phyloP scores from a whole-genome alignment of 1,140 invertebrate species.

The Eufriesea mexicana region DNA sequence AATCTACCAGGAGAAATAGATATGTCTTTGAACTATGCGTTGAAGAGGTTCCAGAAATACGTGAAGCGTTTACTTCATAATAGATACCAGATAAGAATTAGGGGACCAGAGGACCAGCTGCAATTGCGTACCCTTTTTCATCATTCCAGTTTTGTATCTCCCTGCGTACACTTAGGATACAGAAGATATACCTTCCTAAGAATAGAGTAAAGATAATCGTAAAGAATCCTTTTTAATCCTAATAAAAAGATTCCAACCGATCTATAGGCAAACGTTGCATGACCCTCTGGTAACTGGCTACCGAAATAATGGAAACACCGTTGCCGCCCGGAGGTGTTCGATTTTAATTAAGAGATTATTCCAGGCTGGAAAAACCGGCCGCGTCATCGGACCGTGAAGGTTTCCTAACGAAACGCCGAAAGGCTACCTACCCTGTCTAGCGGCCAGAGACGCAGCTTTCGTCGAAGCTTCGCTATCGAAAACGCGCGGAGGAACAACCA shows the following conservation, averaged over 20 bases:
- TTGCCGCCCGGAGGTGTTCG: neutral
- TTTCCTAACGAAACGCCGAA: neutral
- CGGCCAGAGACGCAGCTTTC: neutral
- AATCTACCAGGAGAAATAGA: too few species aligned
- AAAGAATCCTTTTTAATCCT: neutral
- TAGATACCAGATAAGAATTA: too few species aligned
- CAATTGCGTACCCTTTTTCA: too few species aligned
- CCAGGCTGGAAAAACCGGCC: neutral
- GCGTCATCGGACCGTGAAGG: neutral
- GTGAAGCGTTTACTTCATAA: too few species aligned
- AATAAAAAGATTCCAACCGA: neutral
- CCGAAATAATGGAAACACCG: neutral
- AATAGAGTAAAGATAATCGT: too few species aligned
- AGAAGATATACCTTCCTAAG: too few species aligned
- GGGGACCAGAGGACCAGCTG: too few species aligned
- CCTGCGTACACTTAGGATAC: too few species aligned
- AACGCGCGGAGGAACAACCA: constrained; percentile 36
- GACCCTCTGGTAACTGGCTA: neutral
- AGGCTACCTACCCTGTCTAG: neutral
- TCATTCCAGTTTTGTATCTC: too few species aligned
- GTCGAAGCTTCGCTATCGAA: constrained; percentile 32
- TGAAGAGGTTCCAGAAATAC: too few species aligned
- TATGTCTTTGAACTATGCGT: too few species aligned
- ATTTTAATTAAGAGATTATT: constrained; percentile 31
- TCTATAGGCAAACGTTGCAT: neutral